Conservation (phyloP, 2,888 invertebrate genomes). For the Perizoma affinitatum region DNA sequence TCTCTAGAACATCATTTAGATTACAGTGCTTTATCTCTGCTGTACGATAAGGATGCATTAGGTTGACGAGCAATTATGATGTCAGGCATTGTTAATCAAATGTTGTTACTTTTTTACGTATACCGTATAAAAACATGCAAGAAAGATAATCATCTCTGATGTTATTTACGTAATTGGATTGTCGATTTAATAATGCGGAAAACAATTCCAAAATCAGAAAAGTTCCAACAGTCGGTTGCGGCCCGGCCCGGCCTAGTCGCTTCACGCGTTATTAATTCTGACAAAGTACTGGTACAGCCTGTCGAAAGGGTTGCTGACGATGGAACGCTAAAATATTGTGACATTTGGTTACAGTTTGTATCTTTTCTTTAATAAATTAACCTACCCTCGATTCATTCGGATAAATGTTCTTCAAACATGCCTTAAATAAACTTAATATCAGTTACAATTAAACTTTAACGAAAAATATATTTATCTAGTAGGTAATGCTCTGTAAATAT, state of each 20-base stretch:
- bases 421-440: constrained; percentile 35
- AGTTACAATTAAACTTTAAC: constrained; percentile 39
- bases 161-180: constrained; percentile 78
- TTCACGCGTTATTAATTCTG: constrained; percentile 81
- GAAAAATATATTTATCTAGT: constrained; percentile 37
- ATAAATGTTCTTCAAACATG: constrained; percentile 37
- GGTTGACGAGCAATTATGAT: constrained; percentile 29
- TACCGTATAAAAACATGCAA: constrained; percentile 28
- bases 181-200: constrained; percentile 81
- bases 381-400: constrained; percentile 30
- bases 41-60: constrained; percentile 29
- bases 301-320: constrained; percentile 75
- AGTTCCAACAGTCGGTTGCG: constrained; percentile 60
- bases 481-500: constrained; percentile 65
- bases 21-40: constrained; percentile 24
- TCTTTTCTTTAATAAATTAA: constrained; percentile 34
- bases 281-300: constrained; percentile 68
- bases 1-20: constrained; percentile 7
- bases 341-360: constrained; percentile 54
- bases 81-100: constrained; percentile 32
- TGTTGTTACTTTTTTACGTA: constrained; percentile 24
- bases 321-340: constrained; percentile 74
- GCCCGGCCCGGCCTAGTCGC: constrained; percentile 48
- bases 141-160: constrained; percentile 51
- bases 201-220: constrained; percentile 80